Evolutionary conservation across 2,113 vertebrate genomes (phyloP), one percentile per base, ranked within the genome.

Genomic region (Gnathonemus longibarbis): DNA sequence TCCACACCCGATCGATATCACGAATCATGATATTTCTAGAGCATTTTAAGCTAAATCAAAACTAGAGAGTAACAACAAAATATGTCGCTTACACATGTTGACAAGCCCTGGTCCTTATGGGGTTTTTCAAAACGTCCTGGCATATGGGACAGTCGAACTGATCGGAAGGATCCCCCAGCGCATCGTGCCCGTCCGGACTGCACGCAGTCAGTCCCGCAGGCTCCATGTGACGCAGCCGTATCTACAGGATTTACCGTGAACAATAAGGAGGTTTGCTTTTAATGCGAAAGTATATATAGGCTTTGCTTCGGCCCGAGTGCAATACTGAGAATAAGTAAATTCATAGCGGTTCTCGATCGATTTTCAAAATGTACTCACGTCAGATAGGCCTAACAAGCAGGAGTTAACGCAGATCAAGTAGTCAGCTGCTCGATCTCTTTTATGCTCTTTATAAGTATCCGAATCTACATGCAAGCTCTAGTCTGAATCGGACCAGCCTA

Each of bases 121-220:
- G 92, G 39, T 49, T 88, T 87, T 90, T 91, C 4, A 91, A 39
- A 21, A 93, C 86, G 4, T 93, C 92, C 62, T 91, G 92, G 53
- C 91, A 91, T 86, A 91, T 90, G 46, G 92, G 91, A 31, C 92
- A 93, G 62, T 92, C 89, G 9, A 84, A 93, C 27, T 91, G 89
- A 48, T 90, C 74, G 1, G 74, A 56, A 9, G 77, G 42, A 58
- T 84, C 50, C 3, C 27, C 45, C 19, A 9, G 45, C 24, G 24
- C 21, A 6, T 19, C 56, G 24, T 53, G 5, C 35, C 31, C 49
- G 27, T 31, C 50, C 27, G 19, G 24, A 13, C 50, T 27, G 77
- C 39, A 21, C 3, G 10, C 52, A 24, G 88, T 84, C n/a, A 48
- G 24, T 50, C n/a, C 88, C 0, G 62, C 27, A 8, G 42, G 6